Evolutionary conservation across 2,888 invertebrate species (phyloP).

Genomic region (Sphaerophoria taeniata): DNA sequence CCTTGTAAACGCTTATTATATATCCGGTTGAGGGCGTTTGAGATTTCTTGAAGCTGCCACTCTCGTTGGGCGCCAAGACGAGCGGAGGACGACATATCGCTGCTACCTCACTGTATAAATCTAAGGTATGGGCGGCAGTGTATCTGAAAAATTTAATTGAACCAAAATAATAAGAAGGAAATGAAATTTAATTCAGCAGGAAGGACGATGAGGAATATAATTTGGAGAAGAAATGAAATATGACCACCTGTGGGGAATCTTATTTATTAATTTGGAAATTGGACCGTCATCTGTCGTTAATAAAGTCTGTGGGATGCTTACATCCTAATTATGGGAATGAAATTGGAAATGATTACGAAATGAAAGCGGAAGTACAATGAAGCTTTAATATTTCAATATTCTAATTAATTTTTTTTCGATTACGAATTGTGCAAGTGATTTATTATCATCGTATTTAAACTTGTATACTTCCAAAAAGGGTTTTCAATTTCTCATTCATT

Average conservation of each 20-base stretch:
- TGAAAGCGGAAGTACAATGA: no score
- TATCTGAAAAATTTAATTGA: slow-evolving; percentile 84
- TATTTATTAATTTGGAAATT: background rate
- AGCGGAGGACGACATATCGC: slow-evolving; percentile 95
- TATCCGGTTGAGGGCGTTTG: slow-evolving; percentile 93
- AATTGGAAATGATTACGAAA: no score
- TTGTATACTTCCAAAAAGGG: no score
- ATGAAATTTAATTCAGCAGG: background rate
- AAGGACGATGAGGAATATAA: background rate
- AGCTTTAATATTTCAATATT: no score
- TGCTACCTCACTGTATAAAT: slow-evolving; percentile 95
- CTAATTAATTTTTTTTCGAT: no score
- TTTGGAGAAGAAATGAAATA: background rate
- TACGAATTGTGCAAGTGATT: no score
- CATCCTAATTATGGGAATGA: no score
- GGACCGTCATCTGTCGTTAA: no score
- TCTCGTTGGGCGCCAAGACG: slow-evolving; percentile 86
- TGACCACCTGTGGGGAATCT: background rate
- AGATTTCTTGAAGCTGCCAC: slow-evolving; percentile 89
- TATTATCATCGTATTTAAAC: no score
- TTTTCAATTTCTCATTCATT: no score
- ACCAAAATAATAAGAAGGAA: background rate
- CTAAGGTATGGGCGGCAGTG: slow-evolving; percentile 93
- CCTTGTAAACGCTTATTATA: slow-evolving; percentile 95
- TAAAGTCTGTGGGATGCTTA: no score